Evolutionary conservation across 2,797 vertebrate species (phyloP).

Genomic region (Melanotaenia maccullochi): DNA sequence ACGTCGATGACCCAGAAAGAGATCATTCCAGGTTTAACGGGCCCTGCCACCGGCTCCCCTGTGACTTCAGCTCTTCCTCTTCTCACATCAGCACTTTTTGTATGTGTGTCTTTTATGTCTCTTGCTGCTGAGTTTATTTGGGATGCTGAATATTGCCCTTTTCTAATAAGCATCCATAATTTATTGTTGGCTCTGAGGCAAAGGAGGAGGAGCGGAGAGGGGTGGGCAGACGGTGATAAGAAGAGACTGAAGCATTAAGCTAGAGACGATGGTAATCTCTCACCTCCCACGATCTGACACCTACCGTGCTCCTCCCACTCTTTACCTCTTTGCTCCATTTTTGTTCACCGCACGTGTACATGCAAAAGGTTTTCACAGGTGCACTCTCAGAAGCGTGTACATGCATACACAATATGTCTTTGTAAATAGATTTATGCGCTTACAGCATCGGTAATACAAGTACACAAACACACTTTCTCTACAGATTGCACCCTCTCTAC

Average conservation of each 20-base stretch:
- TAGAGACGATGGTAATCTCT: conserved; percentile 60
- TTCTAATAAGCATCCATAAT: conserved; percentile 86
- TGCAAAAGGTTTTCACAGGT: conserved; percentile 10
- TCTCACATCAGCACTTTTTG: conserved; percentile 71
- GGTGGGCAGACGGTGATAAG: conserved; percentile 52
- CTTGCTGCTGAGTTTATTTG: conserved; percentile 74
- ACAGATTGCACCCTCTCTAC: conserved; percentile 30
- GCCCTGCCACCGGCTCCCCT: conserved; percentile 55
- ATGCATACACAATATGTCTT: conserved; percentile 1
- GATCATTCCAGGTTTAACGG: conserved; percentile 52
- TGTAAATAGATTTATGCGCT: conserved; percentile 5
- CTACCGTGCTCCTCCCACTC: conserved; percentile 46
- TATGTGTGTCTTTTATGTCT: conserved; percentile 74
- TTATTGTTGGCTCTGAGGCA: conserved; percentile 77
- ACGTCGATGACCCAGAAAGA: conserved; percentile 67
- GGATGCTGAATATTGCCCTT: conserved; percentile 84
- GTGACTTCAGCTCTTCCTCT: conserved; percentile 59
- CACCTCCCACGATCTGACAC: conserved; percentile 65
- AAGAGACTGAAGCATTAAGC: conserved; percentile 68
- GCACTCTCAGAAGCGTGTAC: neutral
- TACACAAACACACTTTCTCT: conserved; percentile 8
- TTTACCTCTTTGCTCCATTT: conserved; percentile 43
- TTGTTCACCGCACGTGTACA: conserved; percentile 5
- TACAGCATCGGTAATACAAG: conserved; percentile 1
- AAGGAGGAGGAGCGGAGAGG: conserved; percentile 34